These are phyloP conservation scores for Coreius guichenoti DNA, from an alignment of 2,797 vertebrate species.

Conservation along the genomic window DNA sequence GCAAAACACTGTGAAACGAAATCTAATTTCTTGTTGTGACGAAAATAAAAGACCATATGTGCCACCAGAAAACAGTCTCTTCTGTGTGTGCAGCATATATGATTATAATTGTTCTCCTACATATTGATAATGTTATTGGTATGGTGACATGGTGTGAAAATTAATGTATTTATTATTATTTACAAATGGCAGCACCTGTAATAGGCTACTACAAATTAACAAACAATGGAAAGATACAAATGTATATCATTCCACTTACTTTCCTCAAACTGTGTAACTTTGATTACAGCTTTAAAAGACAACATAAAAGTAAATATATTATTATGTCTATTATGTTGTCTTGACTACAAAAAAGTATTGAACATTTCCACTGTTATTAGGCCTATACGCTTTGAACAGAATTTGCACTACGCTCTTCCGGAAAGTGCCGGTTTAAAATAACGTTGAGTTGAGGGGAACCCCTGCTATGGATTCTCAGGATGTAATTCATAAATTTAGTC, in stretches of 20 bases:
- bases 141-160: background rate
- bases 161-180: background rate
- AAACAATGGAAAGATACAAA: background rate
- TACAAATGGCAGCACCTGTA: background rate
- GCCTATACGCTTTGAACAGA: background rate
- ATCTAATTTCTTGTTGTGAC: background rate
- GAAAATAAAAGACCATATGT: too few relatives aligned
- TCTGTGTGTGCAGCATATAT: background rate
- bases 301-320: background rate
- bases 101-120: background rate
- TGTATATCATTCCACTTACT: background rate
- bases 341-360: background rate
- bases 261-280: background rate
- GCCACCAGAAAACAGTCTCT: too few relatives aligned
- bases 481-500: slow-evolving; percentile 60
- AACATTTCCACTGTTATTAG: background rate
- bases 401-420: background rate
- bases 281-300: background rate
- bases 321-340: background rate
- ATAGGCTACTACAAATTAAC: background rate
- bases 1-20: background rate
- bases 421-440: slow-evolving; percentile 18
- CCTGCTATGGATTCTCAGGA: slow-evolving; percentile 46
- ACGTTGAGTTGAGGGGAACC: slow-evolving; percentile 3
- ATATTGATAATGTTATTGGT: background rate